phyloP scores from a whole-genome alignment of 2,888 invertebrate species.

The Carabus problematicus region DNA sequence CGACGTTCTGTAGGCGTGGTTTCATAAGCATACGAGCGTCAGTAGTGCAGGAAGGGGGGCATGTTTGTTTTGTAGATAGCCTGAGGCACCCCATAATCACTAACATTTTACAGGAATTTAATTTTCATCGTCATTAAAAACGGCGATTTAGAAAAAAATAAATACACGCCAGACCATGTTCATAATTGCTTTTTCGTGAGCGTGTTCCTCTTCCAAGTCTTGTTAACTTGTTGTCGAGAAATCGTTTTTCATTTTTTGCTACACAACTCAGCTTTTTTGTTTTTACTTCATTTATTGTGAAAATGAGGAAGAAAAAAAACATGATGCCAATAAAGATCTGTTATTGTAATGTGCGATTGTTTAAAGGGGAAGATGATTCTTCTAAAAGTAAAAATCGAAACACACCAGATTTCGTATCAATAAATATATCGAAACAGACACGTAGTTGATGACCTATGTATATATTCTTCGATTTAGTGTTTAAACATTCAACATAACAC shows the following conservation, averaged over 20 bases:
- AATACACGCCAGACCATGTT: slow-evolving; percentile 17
- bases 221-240: slow-evolving; percentile 34
- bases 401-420: too few species aligned
- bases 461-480: too few species aligned
- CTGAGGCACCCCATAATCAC: slow-evolving; percentile 37
- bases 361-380: too few species aligned
- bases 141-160: slow-evolving; percentile 28
- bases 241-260: slow-evolving; percentile 15
- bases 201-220: slow-evolving; percentile 23
- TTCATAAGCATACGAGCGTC: not conserved
- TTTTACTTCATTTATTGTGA: slow-evolving; percentile 8
- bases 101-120: slow-evolving; percentile 43
- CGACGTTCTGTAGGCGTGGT: not conserved
- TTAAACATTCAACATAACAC: too few species aligned
- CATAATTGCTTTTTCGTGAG: slow-evolving; percentile 42
- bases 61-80: slow-evolving; percentile 36
- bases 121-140: slow-evolving; percentile 39
- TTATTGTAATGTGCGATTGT: too few species aligned
- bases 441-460: too few species aligned
- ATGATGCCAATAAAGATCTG: too few species aligned
- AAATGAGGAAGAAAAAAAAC: too few species aligned
- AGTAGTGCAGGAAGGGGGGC: slow-evolving; percentile 19
- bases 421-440: too few species aligned
- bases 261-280: not conserved
- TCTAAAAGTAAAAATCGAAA: too few species aligned